A percentile compares a stretch with the other conserved stretches of the same genome.
Conservation (phyloP, 2,797 vertebrate genomes). For the Cynopterus sphinx region DNA sequence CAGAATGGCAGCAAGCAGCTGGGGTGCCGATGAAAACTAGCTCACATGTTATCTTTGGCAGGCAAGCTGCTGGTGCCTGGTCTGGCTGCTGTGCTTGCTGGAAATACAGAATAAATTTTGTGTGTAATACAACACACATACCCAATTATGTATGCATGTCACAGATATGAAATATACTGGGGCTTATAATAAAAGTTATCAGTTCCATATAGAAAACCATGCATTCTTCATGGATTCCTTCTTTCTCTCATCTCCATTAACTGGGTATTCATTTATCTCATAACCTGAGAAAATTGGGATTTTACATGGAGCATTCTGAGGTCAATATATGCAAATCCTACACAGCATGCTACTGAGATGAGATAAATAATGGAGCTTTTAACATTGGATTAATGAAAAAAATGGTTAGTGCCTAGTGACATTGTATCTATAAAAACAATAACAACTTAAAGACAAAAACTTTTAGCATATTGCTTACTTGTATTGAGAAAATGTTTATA, state of each 20-base stretch:
- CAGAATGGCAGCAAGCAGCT: slow-evolving; percentile 59
- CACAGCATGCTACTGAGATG: slow-evolving; percentile 57
- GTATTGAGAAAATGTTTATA: slow-evolving; percentile 24
- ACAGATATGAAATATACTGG: slow-evolving; percentile 37
- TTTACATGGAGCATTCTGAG: slow-evolving; percentile 74
- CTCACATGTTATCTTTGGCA: slow-evolving; percentile 75
- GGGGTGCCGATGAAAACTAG: slow-evolving; percentile 69
- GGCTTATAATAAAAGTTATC: slow-evolving; percentile 34
- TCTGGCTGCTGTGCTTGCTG: slow-evolving; percentile 26
- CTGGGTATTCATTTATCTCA: slow-evolving; percentile 69
- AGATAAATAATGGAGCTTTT: slow-evolving; percentile 75
- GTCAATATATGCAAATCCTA: slow-evolving; percentile 82
- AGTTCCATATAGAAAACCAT: slow-evolving; percentile 47
- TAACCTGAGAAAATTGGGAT: slow-evolving; percentile 56
- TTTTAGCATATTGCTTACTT: background rate
- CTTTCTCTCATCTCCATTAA: background rate
- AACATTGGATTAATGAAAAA: slow-evolving; percentile 66
- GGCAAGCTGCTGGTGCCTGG: slow-evolving; percentile 49
- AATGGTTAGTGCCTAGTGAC: slow-evolving; percentile 34
- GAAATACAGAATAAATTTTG: slow-evolving; percentile 57
- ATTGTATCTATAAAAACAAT: slow-evolving; percentile 2
- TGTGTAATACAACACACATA: background rate
- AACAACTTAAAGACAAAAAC: slow-evolving; percentile 29
- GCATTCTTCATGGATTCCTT: slow-evolving; percentile 48
- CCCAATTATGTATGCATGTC: slow-evolving; percentile 18